Conservation (phyloP, 2,888 invertebrate genomes). For the Leucoptera coffeella region DNA sequence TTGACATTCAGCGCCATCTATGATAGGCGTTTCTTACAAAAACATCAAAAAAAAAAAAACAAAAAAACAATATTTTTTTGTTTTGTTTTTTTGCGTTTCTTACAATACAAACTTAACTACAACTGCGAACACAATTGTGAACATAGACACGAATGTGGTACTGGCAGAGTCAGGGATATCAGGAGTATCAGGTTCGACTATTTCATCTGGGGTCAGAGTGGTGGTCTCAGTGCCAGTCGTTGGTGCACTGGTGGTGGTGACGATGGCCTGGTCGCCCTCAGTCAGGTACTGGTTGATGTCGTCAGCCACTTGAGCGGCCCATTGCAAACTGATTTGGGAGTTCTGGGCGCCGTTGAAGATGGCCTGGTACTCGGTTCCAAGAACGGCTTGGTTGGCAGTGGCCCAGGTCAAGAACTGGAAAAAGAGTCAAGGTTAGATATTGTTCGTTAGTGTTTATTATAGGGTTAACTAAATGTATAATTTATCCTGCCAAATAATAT, state of each 20-base stretch:
- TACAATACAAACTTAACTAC: slow-evolving; percentile 16
- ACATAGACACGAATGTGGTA: slow-evolving; percentile 14
- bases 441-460: no score
- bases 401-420: slow-evolving; percentile 29
- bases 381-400: slow-evolving; percentile 8
- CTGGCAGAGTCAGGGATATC: slow-evolving; percentile 17
- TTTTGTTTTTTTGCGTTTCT: no score
- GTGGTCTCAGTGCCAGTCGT: slow-evolving; percentile 5
- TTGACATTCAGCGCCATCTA: no score
- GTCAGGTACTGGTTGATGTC: slow-evolving; percentile 19
- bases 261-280: slow-evolving; percentile 10
- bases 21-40: no score
- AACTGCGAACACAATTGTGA: slow-evolving; percentile 13
- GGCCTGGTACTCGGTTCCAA: slow-evolving; percentile 12
- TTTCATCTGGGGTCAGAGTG: slow-evolving; percentile 2
- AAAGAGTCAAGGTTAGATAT: no score
- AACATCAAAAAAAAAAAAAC: no score
- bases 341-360: slow-evolving; percentile 12
- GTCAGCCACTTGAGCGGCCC: slow-evolving; percentile 11
- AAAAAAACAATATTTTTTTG: no score
- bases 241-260: slow-evolving; percentile 8
- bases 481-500: no score
- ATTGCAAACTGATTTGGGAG: slow-evolving; percentile 14
- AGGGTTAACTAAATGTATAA: no score
- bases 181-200: slow-evolving; percentile 18